These are phyloP conservation scores for Peromyscus californicus DNA, from an alignment of 2,113 vertebrate genomes.

Conservation along the genomic window DNA sequence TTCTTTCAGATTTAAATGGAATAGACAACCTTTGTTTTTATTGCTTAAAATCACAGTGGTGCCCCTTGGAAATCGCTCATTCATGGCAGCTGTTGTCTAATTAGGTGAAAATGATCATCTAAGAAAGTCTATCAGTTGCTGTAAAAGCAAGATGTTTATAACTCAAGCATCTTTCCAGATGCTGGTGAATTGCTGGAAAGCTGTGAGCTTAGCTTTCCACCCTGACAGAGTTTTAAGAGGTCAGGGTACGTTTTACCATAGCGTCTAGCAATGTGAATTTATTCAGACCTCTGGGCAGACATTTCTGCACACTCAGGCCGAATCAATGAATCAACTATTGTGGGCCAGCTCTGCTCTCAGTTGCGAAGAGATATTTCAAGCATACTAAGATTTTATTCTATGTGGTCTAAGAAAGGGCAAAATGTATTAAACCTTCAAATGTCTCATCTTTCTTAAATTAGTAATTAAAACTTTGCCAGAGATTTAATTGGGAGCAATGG, in stretches of 20 bases:
- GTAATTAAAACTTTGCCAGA: constrained; percentile 83
- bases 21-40: constrained; percentile 64
- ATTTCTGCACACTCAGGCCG: constrained; percentile 86
- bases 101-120: constrained; percentile 79
- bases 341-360: constrained; percentile 85
- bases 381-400: constrained; percentile 87
- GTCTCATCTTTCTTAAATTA: constrained; percentile 86
- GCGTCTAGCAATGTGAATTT: constrained; percentile 90
- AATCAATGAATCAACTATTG: constrained; percentile 90
- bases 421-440: constrained; percentile 85
- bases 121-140: constrained; percentile 57
- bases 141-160: constrained; percentile 78
- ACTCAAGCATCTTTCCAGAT: constrained; percentile 86
- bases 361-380: constrained; percentile 89
- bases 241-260: constrained; percentile 89
- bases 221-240: constrained; percentile 90
- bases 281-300: constrained; percentile 89
- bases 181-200: constrained; percentile 84
- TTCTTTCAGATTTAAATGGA: constrained; percentile 73
- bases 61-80: constrained; percentile 59
- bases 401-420: constrained; percentile 83
- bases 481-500: constrained; percentile 71
- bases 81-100: constrained; percentile 72
- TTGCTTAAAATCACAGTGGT: constrained; percentile 52
- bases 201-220: constrained; percentile 85